Percentiles rank a stretch among this genome's conserved stretches.
Conservation (phyloP, 2,113 vertebrate genomes). For the Cyprichromis sp. region DNA sequence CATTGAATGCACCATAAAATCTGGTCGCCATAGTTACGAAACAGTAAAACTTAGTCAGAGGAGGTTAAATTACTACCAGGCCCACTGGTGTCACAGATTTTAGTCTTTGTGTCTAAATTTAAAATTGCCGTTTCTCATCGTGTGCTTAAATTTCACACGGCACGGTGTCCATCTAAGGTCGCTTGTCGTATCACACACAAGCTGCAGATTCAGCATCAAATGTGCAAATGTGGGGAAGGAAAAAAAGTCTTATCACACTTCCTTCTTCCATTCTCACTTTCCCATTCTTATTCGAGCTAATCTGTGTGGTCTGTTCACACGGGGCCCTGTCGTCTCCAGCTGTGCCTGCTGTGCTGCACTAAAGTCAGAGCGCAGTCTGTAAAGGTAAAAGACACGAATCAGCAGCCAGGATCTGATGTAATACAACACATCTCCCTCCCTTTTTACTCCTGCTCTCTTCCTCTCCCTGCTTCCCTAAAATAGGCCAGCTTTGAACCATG, state of each 20-base stretch:
- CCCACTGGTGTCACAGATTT: neutral
- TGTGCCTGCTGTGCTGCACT: neutral
- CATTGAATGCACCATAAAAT: neutral
- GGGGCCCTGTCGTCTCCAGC: neutral
- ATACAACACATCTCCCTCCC: conserved; percentile 12
- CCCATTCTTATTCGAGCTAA: neutral
- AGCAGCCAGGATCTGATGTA: conserved; percentile 8
- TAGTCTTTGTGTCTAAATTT: neutral
- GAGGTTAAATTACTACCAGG: neutral
- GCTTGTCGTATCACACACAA: conserved; percentile 20
- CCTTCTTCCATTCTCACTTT: neutral
- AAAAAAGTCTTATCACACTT: neutral
- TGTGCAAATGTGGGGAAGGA: neutral
- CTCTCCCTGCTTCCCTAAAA: conserved; percentile 42
- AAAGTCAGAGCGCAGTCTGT: neutral
- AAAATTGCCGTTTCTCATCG: neutral
- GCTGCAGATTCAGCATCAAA: neutral
- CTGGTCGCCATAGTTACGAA: neutral
- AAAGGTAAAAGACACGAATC: neutral
- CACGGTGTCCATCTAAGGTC: conserved; percentile 14
- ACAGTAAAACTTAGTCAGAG: neutral
- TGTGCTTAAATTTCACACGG: neutral
- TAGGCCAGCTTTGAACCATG: conserved; percentile 59
- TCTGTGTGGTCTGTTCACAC: neutral
- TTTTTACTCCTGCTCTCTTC: conserved; percentile 9